These are phyloP conservation scores for Chrysomallon squamiferum DNA, from an alignment of 1,140 invertebrate species.

Conservation along the genomic window DNA sequence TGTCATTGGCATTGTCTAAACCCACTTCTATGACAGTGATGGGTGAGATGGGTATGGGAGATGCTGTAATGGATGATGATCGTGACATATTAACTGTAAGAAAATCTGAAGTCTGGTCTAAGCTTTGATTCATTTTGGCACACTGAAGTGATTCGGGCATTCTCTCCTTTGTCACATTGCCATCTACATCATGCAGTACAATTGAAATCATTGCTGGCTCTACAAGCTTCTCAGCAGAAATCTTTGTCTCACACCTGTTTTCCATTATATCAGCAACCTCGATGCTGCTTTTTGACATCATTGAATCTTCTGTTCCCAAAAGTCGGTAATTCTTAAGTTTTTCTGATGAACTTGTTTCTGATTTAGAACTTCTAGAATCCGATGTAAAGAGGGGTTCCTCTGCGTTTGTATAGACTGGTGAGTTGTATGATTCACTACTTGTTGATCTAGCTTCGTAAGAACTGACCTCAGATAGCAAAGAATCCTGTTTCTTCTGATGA, in stretches of 20 bases:
- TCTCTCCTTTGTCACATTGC: slow-evolving; percentile 2
- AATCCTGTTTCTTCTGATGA: too few species aligned
- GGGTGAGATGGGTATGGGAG: slow-evolving; percentile 45
- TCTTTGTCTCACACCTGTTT: neutral
- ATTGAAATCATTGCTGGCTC: slow-evolving; percentile 44
- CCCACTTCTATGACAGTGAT: slow-evolving; percentile 56
- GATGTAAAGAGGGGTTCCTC: too few species aligned
- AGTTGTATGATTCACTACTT: slow-evolving; percentile 8
- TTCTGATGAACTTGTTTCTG: too few species aligned
- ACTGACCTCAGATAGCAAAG: too few species aligned
- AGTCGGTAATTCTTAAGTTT: too few species aligned
- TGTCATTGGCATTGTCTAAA: slow-evolving; percentile 55
- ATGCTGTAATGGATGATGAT: slow-evolving; percentile 33
- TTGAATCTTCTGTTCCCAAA: neutral
- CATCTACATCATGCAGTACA: slow-evolving; percentile 34
- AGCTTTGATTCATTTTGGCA: neutral
- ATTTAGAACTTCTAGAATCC: too few species aligned
- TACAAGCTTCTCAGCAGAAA: slow-evolving; percentile 12
- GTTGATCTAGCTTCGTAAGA: too few species aligned
- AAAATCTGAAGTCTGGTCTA: slow-evolving; percentile 7
- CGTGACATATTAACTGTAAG: slow-evolving; percentile 26
- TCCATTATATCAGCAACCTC: slow-evolving; percentile 52
- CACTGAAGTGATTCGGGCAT: neutral
- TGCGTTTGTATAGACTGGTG: neutral
- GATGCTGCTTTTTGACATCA: slow-evolving; percentile 38